Evolutionary conservation across 1,140 invertebrate species (phyloP), one percentile per base, ranked within the genome.

Genomic region (Cydia splendana): DNA sequence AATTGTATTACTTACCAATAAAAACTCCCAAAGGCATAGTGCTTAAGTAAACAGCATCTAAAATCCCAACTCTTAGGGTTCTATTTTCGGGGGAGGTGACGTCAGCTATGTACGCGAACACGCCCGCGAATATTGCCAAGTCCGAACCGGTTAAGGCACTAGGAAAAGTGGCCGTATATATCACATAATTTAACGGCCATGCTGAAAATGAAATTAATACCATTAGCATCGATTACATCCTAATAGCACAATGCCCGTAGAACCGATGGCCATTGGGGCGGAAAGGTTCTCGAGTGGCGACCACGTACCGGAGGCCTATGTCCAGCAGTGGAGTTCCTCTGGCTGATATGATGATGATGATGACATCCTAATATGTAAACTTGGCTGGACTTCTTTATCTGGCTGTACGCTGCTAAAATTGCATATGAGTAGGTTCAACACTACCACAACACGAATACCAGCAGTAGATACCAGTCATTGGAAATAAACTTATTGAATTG

Each of bases 41-140:
- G 62, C 94, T 95, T 13, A 97, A 93, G 84, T 97, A 97, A 76
- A 95, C 94, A 0, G 95, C 94, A 85, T 97, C 96, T 30, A 97
- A 83, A 74, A 97, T 95, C 3, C 96, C 96, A 4, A 97, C 95
- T 62, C 96, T 93, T 0, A 97, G 80, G 0, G 96, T 97, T 75
- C 96, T 93, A 79, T 95, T 94, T 62, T 95, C 81, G 2, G 94
- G 51, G 0, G 94, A 94, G 0, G 95, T 95, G 24, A 97, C 91
- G 80, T 97, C 96, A 7, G 96, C 95, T 45, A 97, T 94, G 82
- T 97, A 97, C 0, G 96, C 94, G 84, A 97, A 97, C 48, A 95
- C 95, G 0, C 95, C 94, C 12, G 95, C 95, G 85, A 97, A 97
- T 79, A 97, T 96, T 0, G 96, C 95, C 13, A 97, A 94, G 83